Evolutionary conservation across 2,113 vertebrate species (phyloP), one percentile per base, ranked within the genome.

Genomic region (Lophochroa leadbeateri): DNA sequence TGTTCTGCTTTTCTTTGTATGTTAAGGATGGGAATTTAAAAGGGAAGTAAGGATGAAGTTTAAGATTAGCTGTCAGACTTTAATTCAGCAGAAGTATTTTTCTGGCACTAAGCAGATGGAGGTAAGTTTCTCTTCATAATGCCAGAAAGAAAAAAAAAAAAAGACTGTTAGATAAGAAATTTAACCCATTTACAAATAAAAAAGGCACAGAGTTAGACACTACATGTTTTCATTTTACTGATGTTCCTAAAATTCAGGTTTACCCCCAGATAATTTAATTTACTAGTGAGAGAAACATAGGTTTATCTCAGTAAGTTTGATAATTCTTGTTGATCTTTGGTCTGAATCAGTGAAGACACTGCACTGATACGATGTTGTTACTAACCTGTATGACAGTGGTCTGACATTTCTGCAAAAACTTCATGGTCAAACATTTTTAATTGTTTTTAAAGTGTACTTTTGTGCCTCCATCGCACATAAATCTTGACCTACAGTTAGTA

Each of bases 111-210:
- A 88, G 72, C 76, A 92, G 28, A 15, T 53, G 37, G 65, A 95
- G 91, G 95, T 95, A 94, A 96, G 94, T 96, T 57, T 77, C 27
- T 72, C 41, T 68, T 63, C 13, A 4, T 69, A 74, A 47, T 53
- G 41, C 29, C 43, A 41, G 18, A 44, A 21, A 47, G 11, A 23
- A 58, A 52, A 71, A 90, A 46, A 37, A 67, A 43, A 37, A 28
- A 11, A 4, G 3, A 31, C 49, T 68, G 3, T 74, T 89, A 27
- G 6, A 2, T 55, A 67, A 50, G 47, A 57, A 49, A 31, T 52
- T 21, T 63, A 7, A 25, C 33, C 20, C 82, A 5, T 35, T 86
- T 80, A 41, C 19, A 43, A 61, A 29, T n/a, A 84, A 37, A 52
- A 57, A 68, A 29, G 2, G 8, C 29, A 33, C 5, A 3, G 41